Base-by-base conservation (phyloP, 2,113 vertebrate genomes). In the Pelobates fuscus region DNA sequence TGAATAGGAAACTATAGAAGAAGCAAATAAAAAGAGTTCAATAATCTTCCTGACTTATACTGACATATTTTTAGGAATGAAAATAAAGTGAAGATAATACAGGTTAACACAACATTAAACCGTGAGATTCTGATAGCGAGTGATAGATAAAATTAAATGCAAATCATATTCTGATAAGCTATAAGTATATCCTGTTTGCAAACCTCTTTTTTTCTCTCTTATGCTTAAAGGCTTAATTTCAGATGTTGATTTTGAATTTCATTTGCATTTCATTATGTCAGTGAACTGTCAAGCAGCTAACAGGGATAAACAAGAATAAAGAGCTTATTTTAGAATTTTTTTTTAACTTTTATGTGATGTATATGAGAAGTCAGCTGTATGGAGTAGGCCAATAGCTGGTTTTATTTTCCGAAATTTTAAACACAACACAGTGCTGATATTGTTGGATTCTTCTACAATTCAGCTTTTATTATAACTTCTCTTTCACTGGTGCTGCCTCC, bases 101-200 rank as follows among this genome's bases (percentile, higher is more conserved):
- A 70, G 68, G 68, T 70, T 59, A 70, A 70, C 55, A n/a, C 55
- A 70, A 59, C 21, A 29, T 59, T 59, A 70, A 70, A 70, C 54
- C 37, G 20, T 18, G 37, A 32, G 55, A 59, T 70, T 70, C 4
- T 7, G 25, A 70, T 59, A 70, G 30, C 55, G 57, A 21, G 55
- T 14, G 23, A 32, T 70, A 70, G 68, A 59, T 41, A 70, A 41
- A 70, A 44, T 59, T 26, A 37, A 70, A 70, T 70, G 68, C 68
- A 70, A 70, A 70, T 70, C 55, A 70, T 70, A 70, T 70, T 70
- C 68, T 43, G 55, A 70, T 59, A 70, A 70, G 55, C 54, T 70
- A 37, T 18, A 70, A 70, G 55, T 70, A 70, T 30, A 60, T 59
- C 54, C 68, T 70, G 68, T 70, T 70, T 70, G 27, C 41, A 70